phyloP scores from a whole-genome alignment of 2,888 invertebrate genomes.

The Pyrocoelia pectoralis region DNA sequence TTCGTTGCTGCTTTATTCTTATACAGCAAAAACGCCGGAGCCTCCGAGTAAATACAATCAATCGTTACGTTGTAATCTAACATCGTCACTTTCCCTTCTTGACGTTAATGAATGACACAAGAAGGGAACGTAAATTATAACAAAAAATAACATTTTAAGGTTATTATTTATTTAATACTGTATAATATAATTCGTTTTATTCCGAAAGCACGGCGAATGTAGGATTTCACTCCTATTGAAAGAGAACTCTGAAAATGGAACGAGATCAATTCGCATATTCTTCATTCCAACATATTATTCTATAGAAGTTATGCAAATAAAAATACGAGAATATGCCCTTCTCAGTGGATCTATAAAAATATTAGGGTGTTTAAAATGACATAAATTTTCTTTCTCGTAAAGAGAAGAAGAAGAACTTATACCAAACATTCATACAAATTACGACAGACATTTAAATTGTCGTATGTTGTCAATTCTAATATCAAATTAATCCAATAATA shows the following conservation, averaged over 20 bases:
- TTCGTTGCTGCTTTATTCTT: slow-evolving; percentile 1
- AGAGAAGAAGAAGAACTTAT: too few species aligned
- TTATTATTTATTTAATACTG: too few species aligned
- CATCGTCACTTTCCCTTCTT: neutral
- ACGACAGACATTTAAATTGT: too few species aligned
- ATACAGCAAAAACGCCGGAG: neutral
- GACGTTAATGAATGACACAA: neutral
- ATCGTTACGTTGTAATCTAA: neutral
- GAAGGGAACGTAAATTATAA: neutral
- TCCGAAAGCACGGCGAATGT: too few species aligned
- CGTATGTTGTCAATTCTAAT: too few species aligned
- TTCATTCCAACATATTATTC: neutral
- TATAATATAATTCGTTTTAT: too few species aligned
- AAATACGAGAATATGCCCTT: neutral
- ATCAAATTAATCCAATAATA: too few species aligned
- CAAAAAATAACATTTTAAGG: neutral
- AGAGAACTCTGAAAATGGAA: neutral
- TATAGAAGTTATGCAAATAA: neutral
- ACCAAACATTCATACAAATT: too few species aligned
- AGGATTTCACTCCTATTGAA: too few species aligned
- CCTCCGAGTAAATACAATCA: neutral
- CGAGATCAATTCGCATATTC: neutral
- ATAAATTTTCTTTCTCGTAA: too few species aligned
- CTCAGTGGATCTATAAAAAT: neutral
- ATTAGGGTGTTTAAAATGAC: neutral